Evolutionary conservation across 1,140 invertebrate genomes (phyloP), one percentile per base, ranked within the genome.

Genomic region (Lerema accius): DNA sequence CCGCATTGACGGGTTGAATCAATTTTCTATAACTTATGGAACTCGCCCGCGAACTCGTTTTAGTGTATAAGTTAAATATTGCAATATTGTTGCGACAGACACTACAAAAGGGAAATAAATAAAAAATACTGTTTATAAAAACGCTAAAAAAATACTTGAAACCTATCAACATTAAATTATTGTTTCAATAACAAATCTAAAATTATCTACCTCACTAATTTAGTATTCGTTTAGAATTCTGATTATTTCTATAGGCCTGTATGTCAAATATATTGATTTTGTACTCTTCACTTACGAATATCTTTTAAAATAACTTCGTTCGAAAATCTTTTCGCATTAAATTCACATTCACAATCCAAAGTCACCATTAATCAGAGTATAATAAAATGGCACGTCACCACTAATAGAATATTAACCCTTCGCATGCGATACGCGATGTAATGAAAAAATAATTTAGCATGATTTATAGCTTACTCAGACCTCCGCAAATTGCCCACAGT

Each of bases 381-480:
- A 71, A 80, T 69, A 71, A 71, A 78, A 69, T 42, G 28, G 26
- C 48, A 60, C 48, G 65, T 65, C 72, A 66, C 40, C 70, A 76
- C 76, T 83, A 82, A 83, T 83, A 84, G 80, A 86, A 76, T 84
- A 87, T 77, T 77, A 84, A 78, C 61, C 63, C 80, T 80, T 53
- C 67, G 53, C 53, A 37, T 35, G 19, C 48, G 32, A 51, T 55
- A 58, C 67, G 39, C 23, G 65, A 50, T 40, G 71, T 77, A 87
- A 87, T 86, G 82, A 84, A 85, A 86, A 85, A 84, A 87, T 84
- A 86, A 87, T 87, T 87, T 81, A 71, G 50, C 71, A 69, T 77
- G 85, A 89, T 89, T 88, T 89, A 89, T 89, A 83, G 86, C 86
- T 89, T 81, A 89, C 78, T 89, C 85, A 84, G 73, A 43, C 50